Percentiles rank a stretch among this genome's conserved stretches.
phyloP scores from a whole-genome alignment of 2,797 vertebrate species.

The Carcharodon carcharias region DNA sequence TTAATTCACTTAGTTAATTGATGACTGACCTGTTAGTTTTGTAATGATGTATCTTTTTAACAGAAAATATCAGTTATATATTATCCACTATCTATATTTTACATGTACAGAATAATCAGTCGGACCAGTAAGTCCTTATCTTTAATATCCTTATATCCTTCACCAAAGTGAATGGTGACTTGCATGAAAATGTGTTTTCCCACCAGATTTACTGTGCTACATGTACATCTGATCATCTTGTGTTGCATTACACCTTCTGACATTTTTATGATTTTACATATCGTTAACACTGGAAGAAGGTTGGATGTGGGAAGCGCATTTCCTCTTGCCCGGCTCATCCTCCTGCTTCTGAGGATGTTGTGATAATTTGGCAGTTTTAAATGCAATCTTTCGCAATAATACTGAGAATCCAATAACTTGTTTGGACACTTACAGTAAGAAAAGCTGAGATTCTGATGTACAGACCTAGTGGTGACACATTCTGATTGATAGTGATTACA shows the following conservation, averaged over 20 bases:
- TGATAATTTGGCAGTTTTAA: not conserved
- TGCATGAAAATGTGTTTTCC: not conserved
- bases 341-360: not conserved
- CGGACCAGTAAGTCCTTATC: not conserved
- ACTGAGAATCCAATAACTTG: not conserved
- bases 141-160: not conserved
- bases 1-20: not conserved
- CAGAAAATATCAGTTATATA: not conserved
- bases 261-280: not conserved
- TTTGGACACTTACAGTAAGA: slow-evolving; percentile 63
- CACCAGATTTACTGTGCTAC: not conserved
- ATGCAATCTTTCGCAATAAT: not conserved
- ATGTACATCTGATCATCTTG: not conserved
- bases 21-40: not conserved
- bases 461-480: slow-evolving; percentile 57
- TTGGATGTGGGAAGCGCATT: not conserved
- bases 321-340: not conserved
- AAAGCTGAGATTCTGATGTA: slow-evolving; percentile 61
- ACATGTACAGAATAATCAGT: not conserved
- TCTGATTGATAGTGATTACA: slow-evolving; percentile 74
- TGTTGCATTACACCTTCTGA: not conserved
- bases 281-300: not conserved
- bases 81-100: not conserved
- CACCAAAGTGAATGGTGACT: not conserved
- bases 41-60: not conserved